phyloP scores from a whole-genome alignment of 2,888 invertebrate species.

The Suillia variegata region DNA sequence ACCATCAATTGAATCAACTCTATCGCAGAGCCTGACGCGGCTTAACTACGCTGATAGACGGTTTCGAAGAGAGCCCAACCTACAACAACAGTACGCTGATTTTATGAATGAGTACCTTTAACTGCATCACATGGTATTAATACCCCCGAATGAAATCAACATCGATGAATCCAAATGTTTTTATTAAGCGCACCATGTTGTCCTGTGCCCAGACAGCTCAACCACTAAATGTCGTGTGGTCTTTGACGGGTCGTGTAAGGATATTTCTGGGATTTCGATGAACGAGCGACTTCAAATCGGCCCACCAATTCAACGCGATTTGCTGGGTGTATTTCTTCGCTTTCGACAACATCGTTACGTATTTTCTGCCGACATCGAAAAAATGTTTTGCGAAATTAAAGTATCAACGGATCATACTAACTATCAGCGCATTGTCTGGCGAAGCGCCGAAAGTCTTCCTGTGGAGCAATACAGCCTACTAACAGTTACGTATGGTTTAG shows the following conservation, averaged over 20 bases:
- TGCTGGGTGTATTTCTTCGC: conserved; percentile 25
- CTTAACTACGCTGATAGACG: conserved; percentile 20
- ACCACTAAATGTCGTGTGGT: conserved; percentile 24
- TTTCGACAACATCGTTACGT: conserved; percentile 27
- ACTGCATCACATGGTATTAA: conserved; percentile 26
- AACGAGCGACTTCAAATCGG: conserved; percentile 21
- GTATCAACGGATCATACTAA: conserved; percentile 19
- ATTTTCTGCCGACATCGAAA: conserved; percentile 26
- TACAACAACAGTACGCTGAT: conserved; percentile 18
- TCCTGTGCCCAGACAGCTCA: conserved; percentile 26
- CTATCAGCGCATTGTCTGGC: conserved; percentile 29
- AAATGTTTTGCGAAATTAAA: conserved; percentile 32
- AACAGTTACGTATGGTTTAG: conserved; percentile 1
- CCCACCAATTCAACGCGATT: conserved; percentile 20
- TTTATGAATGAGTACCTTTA: conserved; percentile 27
- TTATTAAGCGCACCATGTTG: conserved; percentile 32
- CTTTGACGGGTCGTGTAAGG: conserved; percentile 25
- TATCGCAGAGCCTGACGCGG: conserved; percentile 13
- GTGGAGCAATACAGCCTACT: background rate
- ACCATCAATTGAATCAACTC: conserved; percentile 14
- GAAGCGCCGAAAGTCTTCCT: conserved; percentile 20
- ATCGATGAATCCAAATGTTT: conserved; percentile 14
- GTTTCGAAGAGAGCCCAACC: conserved; percentile 13
- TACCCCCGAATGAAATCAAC: conserved; percentile 13
- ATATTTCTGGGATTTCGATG: conserved; percentile 16